phyloP scores from a whole-genome alignment of 2,113 vertebrate genomes.

The Protobothrops mucrosquamatus region DNA sequence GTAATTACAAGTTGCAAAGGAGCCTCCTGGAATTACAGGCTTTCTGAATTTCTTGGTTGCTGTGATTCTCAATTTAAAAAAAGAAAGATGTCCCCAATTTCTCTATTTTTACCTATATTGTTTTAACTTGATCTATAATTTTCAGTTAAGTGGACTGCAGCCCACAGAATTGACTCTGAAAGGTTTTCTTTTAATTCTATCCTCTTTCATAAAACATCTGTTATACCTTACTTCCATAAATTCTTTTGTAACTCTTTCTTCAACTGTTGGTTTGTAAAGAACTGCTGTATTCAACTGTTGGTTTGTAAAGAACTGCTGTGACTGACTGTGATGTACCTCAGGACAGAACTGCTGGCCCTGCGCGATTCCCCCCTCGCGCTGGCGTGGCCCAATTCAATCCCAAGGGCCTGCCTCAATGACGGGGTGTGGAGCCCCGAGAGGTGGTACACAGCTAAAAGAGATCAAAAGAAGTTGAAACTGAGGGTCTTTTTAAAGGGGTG shows the following conservation, averaged over 20 bases:
- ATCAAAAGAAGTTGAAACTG: no score
- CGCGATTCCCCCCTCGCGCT: no score
- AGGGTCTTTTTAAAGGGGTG: no score
- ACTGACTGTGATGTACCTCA: no score
- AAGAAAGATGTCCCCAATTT: conserved; percentile 52
- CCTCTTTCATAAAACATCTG: conserved; percentile 26
- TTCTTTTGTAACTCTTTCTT: not conserved
- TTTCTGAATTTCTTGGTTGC: conserved; percentile 43
- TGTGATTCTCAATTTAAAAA: conserved; percentile 42
- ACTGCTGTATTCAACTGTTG: not conserved
- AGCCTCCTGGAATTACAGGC: conserved; percentile 42
- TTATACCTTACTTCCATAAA: not conserved
- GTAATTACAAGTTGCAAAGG: conserved; percentile 65
- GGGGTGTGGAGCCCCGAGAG: no score
- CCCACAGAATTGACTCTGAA: conserved; percentile 53
- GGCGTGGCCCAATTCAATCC: no score
- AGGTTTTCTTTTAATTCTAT: conserved; percentile 49
- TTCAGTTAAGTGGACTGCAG: conserved; percentile 58
- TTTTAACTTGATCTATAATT: conserved; percentile 73
- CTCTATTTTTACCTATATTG: conserved; percentile 68
- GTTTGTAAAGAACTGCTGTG: no score
- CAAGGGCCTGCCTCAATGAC: no score
- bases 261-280: not conserved
- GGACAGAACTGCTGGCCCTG: no score
- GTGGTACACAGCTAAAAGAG: no score